Evolutionary conservation across 2,888 invertebrate species (phyloP).

Genomic region (Drosophila neonasuta): DNA sequence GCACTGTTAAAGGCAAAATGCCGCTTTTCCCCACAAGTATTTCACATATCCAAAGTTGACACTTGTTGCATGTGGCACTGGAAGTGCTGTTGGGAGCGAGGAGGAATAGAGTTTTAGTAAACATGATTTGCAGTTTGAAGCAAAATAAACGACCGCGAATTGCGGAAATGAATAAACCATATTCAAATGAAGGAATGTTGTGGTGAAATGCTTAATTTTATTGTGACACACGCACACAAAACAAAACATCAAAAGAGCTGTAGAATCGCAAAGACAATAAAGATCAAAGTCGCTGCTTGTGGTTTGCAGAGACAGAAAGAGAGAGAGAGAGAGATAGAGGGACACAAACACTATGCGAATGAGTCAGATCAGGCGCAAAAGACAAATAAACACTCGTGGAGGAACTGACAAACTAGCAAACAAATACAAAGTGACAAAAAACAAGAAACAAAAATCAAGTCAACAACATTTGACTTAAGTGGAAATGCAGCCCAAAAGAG

Average conservation of each 20-base stretch:
- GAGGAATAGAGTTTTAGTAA: not conserved
- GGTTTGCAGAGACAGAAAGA: not conserved
- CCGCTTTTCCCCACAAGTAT: conserved; percentile 48
- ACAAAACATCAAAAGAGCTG: conserved; percentile 60
- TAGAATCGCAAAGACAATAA: conserved; percentile 65
- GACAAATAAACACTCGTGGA: conserved; percentile 22
- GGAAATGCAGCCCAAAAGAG: conserved; percentile 45
- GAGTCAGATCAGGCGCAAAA: conserved; percentile 47
- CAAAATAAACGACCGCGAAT: conserved; percentile 58
- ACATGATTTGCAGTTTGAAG: conserved; percentile 31
- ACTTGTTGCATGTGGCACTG: conserved; percentile 72
- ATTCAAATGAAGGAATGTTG: conserved; percentile 36
- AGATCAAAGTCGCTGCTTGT: conserved; percentile 64
- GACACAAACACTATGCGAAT: conserved; percentile 27
- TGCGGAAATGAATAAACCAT: conserved; percentile 37
- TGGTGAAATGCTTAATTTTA: conserved; percentile 41
- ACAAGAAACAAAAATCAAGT: conserved; percentile 40
- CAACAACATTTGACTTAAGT: conserved; percentile 19
- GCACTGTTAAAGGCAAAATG: conserved; percentile 62
- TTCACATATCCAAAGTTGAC: conserved; percentile 63
- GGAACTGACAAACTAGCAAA: conserved; percentile 31
- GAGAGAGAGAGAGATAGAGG: not conserved
- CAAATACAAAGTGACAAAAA: conserved; percentile 46
- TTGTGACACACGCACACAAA: conserved; percentile 45
- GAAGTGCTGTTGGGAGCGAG: not conserved